Base-by-base conservation (phyloP, 1,140 invertebrate species). In the Drosophila oshimai region DNA sequence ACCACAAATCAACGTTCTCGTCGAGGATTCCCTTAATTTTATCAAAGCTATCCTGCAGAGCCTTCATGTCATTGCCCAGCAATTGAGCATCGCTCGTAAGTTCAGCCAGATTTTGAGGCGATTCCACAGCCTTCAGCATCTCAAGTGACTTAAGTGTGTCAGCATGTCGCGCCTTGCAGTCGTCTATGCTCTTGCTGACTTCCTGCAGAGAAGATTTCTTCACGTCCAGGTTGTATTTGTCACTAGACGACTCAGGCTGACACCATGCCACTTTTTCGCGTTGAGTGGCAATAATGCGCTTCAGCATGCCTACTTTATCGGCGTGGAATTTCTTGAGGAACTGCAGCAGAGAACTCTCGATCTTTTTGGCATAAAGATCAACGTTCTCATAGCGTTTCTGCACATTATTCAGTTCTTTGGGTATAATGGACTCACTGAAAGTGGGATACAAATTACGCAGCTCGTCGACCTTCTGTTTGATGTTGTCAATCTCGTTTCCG, bases 201-300 rank as follows among this genome's bases (percentile, higher is more conserved):
- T 97, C 96, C 55, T 92, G 89, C n/a, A 98, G 81, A 5, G 97
- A 95, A 2, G 95, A 94, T 81, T 96, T 93, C 92, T 99, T 99
- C 0, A 97, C 95, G 92, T 98, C 96, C n/a, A 98, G 92, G 90
- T 97, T 98, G 86, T 97, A 98, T 87, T 95, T 94, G 89, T 99
- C 97, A 80, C 95, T 97, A 22, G 94, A 94, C 4, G 95, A 93
- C 90, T 98, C 97, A 0, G 96, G 96, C 65, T 95, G 93, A 91
- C 97, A 98, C 97, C 97, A 99, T n/a, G 94, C 92, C 0, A 98
- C 94, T 91, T 99, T 99, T 86, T 99, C 98, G 67, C 95, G 95
- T 42, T 95, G 94, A 1, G 95, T 94, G 36, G 93, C 92, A 3
- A 98, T 93, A 89, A 96, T 95, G 70, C 96, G 93, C 77, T 96